A percentile compares a stretch with the other conserved stretches of the same genome.
Evolutionary conservation across 2,113 vertebrate species (phyloP).

Genomic region (Petrocephalus microphthalmus): DNA sequence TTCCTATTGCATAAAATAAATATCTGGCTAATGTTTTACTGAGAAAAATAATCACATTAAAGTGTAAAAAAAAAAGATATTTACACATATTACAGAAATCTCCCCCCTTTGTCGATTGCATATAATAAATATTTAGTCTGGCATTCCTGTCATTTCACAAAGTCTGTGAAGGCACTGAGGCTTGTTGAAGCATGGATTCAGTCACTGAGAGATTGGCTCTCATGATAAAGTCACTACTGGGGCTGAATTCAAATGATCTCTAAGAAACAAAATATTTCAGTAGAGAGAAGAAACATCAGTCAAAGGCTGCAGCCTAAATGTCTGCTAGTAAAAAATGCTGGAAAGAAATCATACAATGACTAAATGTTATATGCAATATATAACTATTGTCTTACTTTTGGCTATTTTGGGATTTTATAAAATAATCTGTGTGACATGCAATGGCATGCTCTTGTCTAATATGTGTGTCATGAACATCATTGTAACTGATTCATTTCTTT

Average conservation of each 20-base stretch:
- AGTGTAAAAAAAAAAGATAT: neutral
- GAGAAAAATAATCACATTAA: neutral
- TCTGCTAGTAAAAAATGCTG: neutral
- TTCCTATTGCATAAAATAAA: neutral
- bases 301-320: neutral
- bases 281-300: neutral
- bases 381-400: neutral
- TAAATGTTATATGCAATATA: neutral
- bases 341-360: neutral
- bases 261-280: constrained; percentile 6
- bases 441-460: neutral
- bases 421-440: neutral
- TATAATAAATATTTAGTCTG: constrained; percentile 31
- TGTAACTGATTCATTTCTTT: neutral
- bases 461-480: neutral
- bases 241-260: constrained; percentile 23
- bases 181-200: constrained; percentile 24
- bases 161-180: constrained; percentile 20
- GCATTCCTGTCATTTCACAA: constrained; percentile 26
- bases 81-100: neutral
- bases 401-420: neutral
- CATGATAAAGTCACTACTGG: constrained; percentile 23
- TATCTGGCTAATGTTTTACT: neutral
- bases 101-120: neutral
- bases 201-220: constrained; percentile 26